A percentile compares a stretch with the other conserved stretches of the same genome.
Evolutionary conservation across 2,113 vertebrate species (phyloP).

Genomic region (Podarcis cretensis): DNA sequence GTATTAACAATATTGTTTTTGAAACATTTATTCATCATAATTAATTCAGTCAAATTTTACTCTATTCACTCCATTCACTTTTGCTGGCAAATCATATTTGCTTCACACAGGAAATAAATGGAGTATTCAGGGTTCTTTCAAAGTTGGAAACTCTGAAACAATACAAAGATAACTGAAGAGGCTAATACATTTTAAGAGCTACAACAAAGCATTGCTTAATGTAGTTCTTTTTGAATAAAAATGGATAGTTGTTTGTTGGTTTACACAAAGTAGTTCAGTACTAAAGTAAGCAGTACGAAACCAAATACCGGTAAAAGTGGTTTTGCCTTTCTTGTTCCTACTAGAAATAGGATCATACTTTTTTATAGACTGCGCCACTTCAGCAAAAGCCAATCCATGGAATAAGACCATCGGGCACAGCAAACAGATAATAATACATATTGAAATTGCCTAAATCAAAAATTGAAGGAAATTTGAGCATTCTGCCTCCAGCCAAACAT

Average conservation of each 20-base stretch:
- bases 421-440: neutral
- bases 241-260: too few species aligned
- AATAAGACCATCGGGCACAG: neutral
- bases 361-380: neutral
- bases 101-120: neutral
- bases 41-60: slow-evolving; percentile 31
- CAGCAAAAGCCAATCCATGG: neutral
- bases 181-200: neutral
- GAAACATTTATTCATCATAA: slow-evolving; percentile 37
- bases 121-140: neutral
- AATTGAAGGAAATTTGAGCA: neutral
- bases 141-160: neutral
- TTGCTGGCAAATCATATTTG: neutral
- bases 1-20: slow-evolving; percentile 44
- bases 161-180: neutral
- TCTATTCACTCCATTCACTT: neutral
- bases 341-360: too few species aligned
- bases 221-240: too few species aligned
- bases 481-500: neutral
- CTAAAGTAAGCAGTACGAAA: too few species aligned
- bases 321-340: too few species aligned
- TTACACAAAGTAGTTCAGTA: too few species aligned
- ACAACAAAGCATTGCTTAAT: neutral
- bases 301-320: too few species aligned
- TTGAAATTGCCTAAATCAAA: neutral